Conservation (phyloP, 2,888 invertebrate species). For the Lepetodrilus schrolli region DNA sequence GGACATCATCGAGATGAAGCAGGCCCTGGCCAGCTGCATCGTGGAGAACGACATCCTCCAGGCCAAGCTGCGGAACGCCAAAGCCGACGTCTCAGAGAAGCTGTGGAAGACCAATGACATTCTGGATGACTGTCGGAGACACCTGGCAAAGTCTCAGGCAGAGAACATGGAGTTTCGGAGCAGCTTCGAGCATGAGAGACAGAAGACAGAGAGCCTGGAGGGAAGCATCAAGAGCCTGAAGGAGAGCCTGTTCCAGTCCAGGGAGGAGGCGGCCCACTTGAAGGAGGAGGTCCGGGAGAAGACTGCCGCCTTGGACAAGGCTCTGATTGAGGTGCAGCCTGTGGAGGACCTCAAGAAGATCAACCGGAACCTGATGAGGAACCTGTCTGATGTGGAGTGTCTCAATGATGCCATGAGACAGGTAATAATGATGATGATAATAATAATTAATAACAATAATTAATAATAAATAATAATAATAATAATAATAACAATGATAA, state of each 20-base stretch:
- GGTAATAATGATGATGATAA: no score
- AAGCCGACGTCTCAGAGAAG: conserved; percentile 61
- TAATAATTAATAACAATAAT: no score
- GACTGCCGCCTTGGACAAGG: conserved; percentile 48
- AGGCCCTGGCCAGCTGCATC: conserved; percentile 65
- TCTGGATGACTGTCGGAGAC: conserved; percentile 64
- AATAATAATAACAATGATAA: no score
- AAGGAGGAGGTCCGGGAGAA: conserved; percentile 53
- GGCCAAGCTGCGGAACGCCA: conserved; percentile 64
- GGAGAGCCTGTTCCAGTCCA: conserved; percentile 44
- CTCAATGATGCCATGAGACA: conserved; percentile 58
- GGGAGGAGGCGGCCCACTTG: conserved; percentile 25
- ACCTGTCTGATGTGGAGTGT: conserved; percentile 49
- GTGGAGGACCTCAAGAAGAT: conserved; percentile 51
- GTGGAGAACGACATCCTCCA: conserved; percentile 67
- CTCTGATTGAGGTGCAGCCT: conserved; percentile 36
- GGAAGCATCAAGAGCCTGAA: conserved; percentile 53
- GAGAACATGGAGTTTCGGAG: conserved; percentile 65
- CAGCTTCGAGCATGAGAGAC: conserved; percentile 57
- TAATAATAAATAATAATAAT: no score
- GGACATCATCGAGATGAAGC: conserved; percentile 64
- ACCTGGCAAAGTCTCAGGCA: conserved; percentile 61
- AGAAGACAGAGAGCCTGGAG: conserved; percentile 51
- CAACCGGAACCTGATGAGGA: conserved; percentile 51
- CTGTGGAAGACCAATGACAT: conserved; percentile 64